Conservation (phyloP, 2,797 vertebrate species). For the Sarcophilus harrisii region DNA sequence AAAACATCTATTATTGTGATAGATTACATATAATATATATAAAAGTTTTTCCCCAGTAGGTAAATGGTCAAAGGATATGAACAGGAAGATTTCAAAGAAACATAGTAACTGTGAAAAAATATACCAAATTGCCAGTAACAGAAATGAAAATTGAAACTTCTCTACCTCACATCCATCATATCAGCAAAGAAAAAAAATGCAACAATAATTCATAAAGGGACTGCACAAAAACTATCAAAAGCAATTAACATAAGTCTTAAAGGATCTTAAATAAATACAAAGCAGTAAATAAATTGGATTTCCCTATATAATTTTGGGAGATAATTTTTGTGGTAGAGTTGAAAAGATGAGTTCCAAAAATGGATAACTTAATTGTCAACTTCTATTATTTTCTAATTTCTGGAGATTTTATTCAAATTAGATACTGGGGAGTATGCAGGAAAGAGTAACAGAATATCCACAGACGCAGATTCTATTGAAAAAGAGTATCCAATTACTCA, state of each 20-base stretch:
- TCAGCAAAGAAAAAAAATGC: not conserved
- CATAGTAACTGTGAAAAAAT: not conserved
- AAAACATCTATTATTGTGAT: not conserved
- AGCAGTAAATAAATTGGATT: not conserved
- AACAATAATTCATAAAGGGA: not conserved
- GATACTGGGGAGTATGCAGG: not conserved
- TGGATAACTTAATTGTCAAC: not conserved
- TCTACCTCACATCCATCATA: not conserved
- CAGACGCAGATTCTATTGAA: not conserved
- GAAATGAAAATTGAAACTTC: not conserved
- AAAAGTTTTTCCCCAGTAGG: not conserved
- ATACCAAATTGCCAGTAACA: not conserved
- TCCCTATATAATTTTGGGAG: not conserved
- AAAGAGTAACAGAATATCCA: not conserved
- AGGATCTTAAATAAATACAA: slow-evolving; percentile 13
- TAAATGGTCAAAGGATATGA: not conserved
- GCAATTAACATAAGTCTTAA: slow-evolving; percentile 6
- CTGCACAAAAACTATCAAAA: not conserved
- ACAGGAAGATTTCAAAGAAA: not conserved
- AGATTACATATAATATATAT: not conserved
- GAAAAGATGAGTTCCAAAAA: not conserved
- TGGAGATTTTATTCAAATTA: not conserved
- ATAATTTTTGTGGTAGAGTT: not conserved
- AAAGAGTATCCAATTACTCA: not conserved
- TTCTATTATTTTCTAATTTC: not conserved